phyloP scores from a whole-genome alignment of 1,140 invertebrate species.

The Drosophila ogumai region DNA sequence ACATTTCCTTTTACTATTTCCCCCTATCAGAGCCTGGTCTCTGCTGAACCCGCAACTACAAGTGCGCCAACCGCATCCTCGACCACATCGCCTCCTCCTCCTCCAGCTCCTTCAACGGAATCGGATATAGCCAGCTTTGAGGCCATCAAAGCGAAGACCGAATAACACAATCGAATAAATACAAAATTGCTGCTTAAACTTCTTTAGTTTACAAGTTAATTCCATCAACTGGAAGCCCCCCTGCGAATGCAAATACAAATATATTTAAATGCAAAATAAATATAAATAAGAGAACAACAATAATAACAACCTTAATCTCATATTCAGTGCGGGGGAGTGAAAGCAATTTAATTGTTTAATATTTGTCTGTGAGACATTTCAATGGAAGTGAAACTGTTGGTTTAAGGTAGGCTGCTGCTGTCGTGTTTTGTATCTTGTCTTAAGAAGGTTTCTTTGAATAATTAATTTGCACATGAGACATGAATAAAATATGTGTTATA shows the following conservation, averaged over 20 bases:
- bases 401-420: neutral
- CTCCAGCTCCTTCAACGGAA: conserved; percentile 41
- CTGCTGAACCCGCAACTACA: conserved; percentile 17
- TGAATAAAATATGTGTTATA: neutral
- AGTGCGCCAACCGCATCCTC: conserved; percentile 16
- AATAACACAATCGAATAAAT: conserved; percentile 58
- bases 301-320: neutral
- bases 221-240: conserved; percentile 21
- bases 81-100: conserved; percentile 1
- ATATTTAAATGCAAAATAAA: conserved; percentile 23
- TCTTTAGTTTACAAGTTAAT: conserved; percentile 47
- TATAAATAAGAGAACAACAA: conserved; percentile 1
- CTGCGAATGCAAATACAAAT: conserved; percentile 11
- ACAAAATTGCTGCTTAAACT: conserved; percentile 25
- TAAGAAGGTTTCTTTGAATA: neutral
- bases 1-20: neutral
- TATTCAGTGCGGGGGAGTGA: conserved; percentile 5
- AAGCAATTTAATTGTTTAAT: conserved; percentile 21
- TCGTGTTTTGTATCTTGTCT: neutral
- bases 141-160: conserved; percentile 52
- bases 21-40: conserved; percentile 49
- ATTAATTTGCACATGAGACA: neutral
- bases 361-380: conserved; percentile 9
- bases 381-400: conserved; percentile 22
- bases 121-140: conserved; percentile 77